These are phyloP conservation scores for Drosophila anomalata DNA, from an alignment of 2,888 invertebrate species.

Conservation along the genomic window DNA sequence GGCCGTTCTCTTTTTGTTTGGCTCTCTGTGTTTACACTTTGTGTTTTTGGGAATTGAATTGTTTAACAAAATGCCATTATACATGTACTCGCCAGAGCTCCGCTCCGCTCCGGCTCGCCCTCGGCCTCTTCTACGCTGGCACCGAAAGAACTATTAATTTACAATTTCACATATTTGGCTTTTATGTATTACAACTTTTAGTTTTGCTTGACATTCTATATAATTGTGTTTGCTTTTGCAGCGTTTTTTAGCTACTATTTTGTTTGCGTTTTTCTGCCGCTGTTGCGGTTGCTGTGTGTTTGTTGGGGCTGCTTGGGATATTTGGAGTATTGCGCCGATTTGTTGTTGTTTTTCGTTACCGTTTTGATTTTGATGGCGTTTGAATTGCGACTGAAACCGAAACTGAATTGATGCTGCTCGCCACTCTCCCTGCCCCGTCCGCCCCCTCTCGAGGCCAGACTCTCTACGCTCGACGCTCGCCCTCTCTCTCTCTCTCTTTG, in stretches of 20 bases:
- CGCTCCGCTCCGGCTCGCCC: constrained; percentile 1
- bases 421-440: constrained; percentile 41
- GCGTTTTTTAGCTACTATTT: not conserved
- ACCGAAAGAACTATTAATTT: not conserved
- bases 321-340: constrained; percentile 10
- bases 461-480: not conserved
- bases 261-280: not conserved
- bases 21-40: constrained; percentile 25
- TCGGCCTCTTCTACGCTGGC: not conserved
- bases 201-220: not conserved
- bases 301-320: not conserved
- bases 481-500: constrained; percentile 14
- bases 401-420: constrained; percentile 67
- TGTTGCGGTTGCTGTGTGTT: constrained; percentile 23
- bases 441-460: not conserved
- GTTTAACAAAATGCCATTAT: constrained; percentile 21
- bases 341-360: constrained; percentile 61
- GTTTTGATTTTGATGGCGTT: constrained; percentile 80
- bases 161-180: not conserved
- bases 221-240: not conserved
- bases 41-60: constrained; percentile 20
- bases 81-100: constrained; percentile 5
- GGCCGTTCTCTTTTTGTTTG: not conserved
- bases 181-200: not conserved
- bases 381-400: constrained; percentile 79